Conservation (phyloP, 2,888 invertebrate species). For the Elegia similella region DNA sequence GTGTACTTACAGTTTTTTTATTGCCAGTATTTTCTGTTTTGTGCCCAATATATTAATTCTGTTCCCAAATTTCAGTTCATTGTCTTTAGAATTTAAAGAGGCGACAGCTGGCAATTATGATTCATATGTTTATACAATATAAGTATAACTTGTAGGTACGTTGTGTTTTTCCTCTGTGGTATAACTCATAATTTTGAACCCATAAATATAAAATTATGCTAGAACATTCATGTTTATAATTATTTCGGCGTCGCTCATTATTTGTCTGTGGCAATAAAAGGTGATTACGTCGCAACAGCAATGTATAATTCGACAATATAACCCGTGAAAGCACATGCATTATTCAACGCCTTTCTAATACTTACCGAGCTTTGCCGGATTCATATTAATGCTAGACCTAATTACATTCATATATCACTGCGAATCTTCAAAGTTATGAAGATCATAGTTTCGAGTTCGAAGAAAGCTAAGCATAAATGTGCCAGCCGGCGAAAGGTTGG, state of each 20-base stretch:
- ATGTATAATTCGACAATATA: slow-evolving; percentile 9
- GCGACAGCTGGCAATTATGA: background rate
- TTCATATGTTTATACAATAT: too few relatives aligned
- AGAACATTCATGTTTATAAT: background rate
- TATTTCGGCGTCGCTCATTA: background rate
- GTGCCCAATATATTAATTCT: too few relatives aligned
- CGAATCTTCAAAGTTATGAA: too few relatives aligned
- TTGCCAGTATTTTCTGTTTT: too few relatives aligned
- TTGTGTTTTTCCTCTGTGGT: too few relatives aligned
- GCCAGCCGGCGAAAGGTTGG: too few relatives aligned
- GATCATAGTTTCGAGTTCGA: too few relatives aligned
- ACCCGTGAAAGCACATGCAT: slow-evolving; percentile 6
- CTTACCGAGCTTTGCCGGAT: background rate
- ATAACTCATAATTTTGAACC: background rate
- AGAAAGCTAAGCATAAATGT: too few relatives aligned
- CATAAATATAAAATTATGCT: background rate
- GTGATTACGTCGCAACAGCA: background rate
- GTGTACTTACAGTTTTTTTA: too few relatives aligned
- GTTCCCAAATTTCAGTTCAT: background rate
- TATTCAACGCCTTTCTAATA: slow-evolving; percentile 2
- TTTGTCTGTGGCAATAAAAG: background rate
- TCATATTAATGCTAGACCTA: background rate
- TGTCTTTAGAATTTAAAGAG: background rate
- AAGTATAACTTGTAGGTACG: too few relatives aligned
- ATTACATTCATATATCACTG: background rate